Conservation (phyloP, 1,140 invertebrate species). For the Kradibia gibbosae region DNA sequence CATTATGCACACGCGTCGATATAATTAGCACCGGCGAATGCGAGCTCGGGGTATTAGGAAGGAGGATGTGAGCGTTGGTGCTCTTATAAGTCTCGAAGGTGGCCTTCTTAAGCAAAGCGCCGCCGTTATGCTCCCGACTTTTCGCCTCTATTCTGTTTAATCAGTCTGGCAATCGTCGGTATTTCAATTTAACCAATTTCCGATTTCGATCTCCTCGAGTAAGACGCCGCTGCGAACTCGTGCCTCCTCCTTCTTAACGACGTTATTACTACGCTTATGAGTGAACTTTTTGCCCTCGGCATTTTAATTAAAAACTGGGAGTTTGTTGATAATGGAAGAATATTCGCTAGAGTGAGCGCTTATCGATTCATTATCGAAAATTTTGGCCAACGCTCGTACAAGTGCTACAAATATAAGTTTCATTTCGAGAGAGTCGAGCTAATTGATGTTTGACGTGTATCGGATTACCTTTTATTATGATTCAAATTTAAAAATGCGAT, state of each 20-base stretch:
- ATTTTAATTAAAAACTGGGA: slow-evolving; percentile 10
- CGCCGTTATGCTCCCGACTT: neutral
- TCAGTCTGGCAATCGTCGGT: slow-evolving; percentile 3
- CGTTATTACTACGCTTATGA: slow-evolving; percentile 5
- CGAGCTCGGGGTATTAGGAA: too few relatives aligned
- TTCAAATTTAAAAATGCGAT: too few relatives aligned
- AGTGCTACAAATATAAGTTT: too few relatives aligned
- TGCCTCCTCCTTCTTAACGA: neutral
- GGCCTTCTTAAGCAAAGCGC: slow-evolving; percentile 6
- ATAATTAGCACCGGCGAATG: slow-evolving; percentile 55
- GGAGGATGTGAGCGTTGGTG: neutral
- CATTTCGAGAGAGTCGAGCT: too few relatives aligned
- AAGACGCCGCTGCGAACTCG: neutral
- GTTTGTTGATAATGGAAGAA: neutral
- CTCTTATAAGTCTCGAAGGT: neutral
- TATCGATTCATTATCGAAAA: neutral
- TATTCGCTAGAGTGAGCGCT: neutral
- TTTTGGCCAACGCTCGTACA: neutral
- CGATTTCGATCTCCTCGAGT: slow-evolving; percentile 8
- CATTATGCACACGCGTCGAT: slow-evolving; percentile 34
- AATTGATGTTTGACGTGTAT: too few relatives aligned
- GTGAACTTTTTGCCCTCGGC: neutral
- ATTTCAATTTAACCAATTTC: slow-evolving; percentile 39
- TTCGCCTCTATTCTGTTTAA: slow-evolving; percentile 4
- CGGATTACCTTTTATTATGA: too few relatives aligned